Base-by-base conservation (phyloP, 2,888 invertebrate genomes). In the Drosophila neonasuta region DNA sequence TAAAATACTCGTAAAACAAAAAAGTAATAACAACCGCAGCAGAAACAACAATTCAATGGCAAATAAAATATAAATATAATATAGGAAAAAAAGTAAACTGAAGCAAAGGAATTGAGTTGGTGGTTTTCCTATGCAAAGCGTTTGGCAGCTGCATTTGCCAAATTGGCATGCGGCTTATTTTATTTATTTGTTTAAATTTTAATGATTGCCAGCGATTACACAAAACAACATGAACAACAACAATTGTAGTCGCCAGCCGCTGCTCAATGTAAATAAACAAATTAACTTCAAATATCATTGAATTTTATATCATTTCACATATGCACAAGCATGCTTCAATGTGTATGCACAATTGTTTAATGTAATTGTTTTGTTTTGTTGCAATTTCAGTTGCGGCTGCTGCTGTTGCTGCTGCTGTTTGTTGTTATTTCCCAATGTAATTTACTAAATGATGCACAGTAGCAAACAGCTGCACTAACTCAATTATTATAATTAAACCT, bases 241-340 rank as follows among this genome's bases (percentile, higher is more conserved):
- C 58, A 46, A 51, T 55, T 58, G 45, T 55, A 55, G 64, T 52
- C 39, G 49, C 32, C 50, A 63, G 56, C 44, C 36, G 58, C 48
- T 52, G 67, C 8, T 41, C 70, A 59, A 54, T 56, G 71, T 65
- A 80, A 76, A 85, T 79, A 85, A 85, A 85, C 85, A 81, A 85
- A 80, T 80, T 85, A 85, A 80, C 82, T 85, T 61, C 58, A 76
- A 80, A 85, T 74, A 74, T 76, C 76, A 85, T 81, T 81, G 71
- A 39, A 79, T 60, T 69, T 66, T 51, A 49, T 54, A 60, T 62
- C 45, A 58, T 41, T 34, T 45, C 15, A 46, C 42, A 58, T 49
- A 44, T 56, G 42, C 11, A 45, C n/a, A 50, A 17, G 30, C 29
- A 50, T 50, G 20, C 13, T 39, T 13, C 13, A 30, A 30, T 71